These are phyloP conservation scores for Hydractinia symbiolongicarpus DNA, from an alignment of 30 jellyfish, hydroid and myxozoan species.

Conservation along the genomic window DNA sequence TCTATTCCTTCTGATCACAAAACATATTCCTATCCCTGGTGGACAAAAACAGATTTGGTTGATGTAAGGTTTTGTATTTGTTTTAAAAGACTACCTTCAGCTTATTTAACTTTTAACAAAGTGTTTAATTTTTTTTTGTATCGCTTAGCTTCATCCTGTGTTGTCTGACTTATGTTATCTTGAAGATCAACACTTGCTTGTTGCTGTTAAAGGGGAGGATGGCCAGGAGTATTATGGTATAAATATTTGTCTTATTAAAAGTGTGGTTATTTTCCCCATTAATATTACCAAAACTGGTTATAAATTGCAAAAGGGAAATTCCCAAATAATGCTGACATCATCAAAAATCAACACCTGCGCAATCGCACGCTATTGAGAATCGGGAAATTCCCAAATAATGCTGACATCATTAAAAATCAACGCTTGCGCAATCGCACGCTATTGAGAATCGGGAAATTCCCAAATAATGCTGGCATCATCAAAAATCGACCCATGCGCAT, in stretches of 20 bases:
- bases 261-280: background rate
- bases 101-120: background rate
- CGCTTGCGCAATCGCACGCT: too few species aligned
- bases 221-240: constrained; percentile 92
- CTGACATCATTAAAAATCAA: too few species aligned
- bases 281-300: too few species aligned
- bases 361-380: too few species aligned
- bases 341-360: too few species aligned
- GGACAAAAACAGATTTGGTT: constrained; percentile 67
- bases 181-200: constrained; percentile 65
- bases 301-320: too few species aligned
- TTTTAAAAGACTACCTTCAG: background rate
- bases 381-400: too few species aligned
- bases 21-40: constrained; percentile 66
- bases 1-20: background rate
- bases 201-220: constrained; percentile 90
- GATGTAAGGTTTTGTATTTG: constrained; percentile 34
- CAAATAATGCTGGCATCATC: too few species aligned
- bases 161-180: constrained; percentile 61
- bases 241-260: background rate
- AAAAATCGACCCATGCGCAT: too few species aligned
- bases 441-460: too few species aligned
- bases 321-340: too few species aligned
- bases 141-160: constrained; percentile 67
- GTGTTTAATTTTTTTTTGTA: background rate